Conservation (phyloP, 2,797 vertebrate genomes). For the Mormyrus hasselquistii region DNA sequence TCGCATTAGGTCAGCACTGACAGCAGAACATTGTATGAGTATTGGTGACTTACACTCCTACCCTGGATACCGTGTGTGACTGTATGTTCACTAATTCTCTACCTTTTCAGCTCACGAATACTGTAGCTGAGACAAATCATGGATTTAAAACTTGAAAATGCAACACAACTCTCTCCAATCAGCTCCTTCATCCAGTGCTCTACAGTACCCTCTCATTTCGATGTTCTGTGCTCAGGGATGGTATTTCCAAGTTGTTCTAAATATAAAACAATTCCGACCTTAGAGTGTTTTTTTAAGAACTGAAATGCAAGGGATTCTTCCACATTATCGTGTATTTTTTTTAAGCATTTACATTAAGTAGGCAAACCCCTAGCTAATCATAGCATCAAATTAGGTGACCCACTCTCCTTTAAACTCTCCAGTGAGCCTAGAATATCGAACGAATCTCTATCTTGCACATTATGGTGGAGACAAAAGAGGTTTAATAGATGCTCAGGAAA, state of each 20-base stretch:
- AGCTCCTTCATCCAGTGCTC: not conserved
- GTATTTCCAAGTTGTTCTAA: not conserved
- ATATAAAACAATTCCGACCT: not conserved
- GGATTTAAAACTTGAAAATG: not conserved
- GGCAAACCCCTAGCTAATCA: not conserved
- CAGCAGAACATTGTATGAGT: not conserved
- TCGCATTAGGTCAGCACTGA: not conserved
- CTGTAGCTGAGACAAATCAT: not conserved
- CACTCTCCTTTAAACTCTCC: slow-evolving; percentile 6
- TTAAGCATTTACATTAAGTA: slow-evolving; percentile 5
- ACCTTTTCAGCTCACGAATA: not conserved
- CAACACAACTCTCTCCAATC: not conserved
- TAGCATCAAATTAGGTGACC: slow-evolving; percentile 6
- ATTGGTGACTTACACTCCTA: not conserved
- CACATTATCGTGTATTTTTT: not conserved
- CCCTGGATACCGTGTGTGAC: not conserved
- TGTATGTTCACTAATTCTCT: not conserved
- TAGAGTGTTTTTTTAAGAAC: not conserved
- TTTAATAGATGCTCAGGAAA: slow-evolving; percentile 16
- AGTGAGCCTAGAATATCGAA: not conserved
- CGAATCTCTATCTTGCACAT: not conserved
- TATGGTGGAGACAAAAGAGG: not conserved
- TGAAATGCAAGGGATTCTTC: not conserved
- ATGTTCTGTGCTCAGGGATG: not conserved
- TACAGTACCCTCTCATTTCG: not conserved